Percentiles rank a stretch among this genome's conserved stretches.
phyloP scores from a whole-genome alignment of 2,113 vertebrate species.

The Lycaon pictus region DNA sequence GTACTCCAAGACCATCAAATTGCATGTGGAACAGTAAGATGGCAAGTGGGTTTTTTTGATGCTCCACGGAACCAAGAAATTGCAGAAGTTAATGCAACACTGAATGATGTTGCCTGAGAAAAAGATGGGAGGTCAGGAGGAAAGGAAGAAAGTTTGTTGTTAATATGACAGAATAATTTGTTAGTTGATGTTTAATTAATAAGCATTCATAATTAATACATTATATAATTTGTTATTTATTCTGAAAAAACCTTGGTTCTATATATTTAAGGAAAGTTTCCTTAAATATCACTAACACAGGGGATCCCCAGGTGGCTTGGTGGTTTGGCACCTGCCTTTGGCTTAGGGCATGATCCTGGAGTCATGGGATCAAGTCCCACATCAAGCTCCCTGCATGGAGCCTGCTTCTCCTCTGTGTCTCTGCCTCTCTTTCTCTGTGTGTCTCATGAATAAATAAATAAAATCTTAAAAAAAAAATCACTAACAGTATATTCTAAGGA shows the following conservation, averaged over 20 bases:
- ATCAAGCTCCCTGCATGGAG: too few species aligned
- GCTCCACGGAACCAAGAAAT: slow-evolving; percentile 90
- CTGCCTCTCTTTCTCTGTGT: too few species aligned
- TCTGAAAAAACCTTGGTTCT: neutral
- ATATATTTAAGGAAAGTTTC: neutral
- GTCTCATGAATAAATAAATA: too few species aligned
- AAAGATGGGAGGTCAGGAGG: slow-evolving; percentile 80
- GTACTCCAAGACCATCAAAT: slow-evolving; percentile 76
- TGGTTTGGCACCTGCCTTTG: too few species aligned
- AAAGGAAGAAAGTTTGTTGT: slow-evolving; percentile 68
- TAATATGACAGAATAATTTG: neutral
- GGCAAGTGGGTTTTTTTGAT: slow-evolving; percentile 88
- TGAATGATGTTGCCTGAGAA: slow-evolving; percentile 90
- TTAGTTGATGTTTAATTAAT: neutral
- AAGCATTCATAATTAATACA: neutral
- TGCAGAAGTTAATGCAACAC: slow-evolving; percentile 91
- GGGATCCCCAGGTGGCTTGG: too few species aligned
- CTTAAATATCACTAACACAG: neutral
- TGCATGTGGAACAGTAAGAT: slow-evolving; percentile 68
- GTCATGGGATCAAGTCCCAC: too few species aligned
- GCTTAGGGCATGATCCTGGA: too few species aligned
- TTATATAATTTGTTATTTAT: neutral
- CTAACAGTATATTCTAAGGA: neutral
- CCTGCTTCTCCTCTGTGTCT: too few species aligned
- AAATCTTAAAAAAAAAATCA: too few species aligned